phyloP scores from a whole-genome alignment of 2,113 vertebrate genomes.

The Typhlomys cinereus region DNA sequence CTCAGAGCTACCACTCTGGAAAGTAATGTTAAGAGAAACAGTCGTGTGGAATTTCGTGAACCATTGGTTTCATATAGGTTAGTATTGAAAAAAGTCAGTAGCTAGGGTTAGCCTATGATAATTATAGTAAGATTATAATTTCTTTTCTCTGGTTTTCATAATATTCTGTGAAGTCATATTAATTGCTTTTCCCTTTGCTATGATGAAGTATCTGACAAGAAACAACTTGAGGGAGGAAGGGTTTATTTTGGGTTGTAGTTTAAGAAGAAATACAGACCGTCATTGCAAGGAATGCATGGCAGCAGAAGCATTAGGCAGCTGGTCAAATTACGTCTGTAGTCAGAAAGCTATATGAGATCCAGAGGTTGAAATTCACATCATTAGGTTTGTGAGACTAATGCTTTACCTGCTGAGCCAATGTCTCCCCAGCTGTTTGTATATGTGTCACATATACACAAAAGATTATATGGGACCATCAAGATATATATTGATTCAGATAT shows the following conservation, averaged over 20 bases:
- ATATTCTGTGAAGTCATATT: not conserved
- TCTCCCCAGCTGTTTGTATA: too few species aligned
- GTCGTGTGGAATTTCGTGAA: constrained; percentile 91
- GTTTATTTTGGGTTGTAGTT: not conserved
- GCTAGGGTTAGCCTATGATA: not conserved
- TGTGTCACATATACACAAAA: too few species aligned
- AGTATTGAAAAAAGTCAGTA: constrained; percentile 16
- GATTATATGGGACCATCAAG: too few species aligned
- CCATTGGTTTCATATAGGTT: constrained; percentile 93
- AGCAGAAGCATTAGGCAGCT: not conserved
- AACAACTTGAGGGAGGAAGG: not conserved
- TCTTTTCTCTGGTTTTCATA: constrained; percentile 38
- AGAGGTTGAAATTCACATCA: too few species aligned
- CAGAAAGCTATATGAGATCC: too few species aligned
- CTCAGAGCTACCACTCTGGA: constrained; percentile 93
- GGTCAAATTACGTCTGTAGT: not conserved
- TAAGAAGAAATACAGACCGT: not conserved
- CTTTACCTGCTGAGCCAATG: too few species aligned
- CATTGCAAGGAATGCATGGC: not conserved
- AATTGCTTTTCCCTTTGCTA: not conserved
- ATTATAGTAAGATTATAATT: not conserved
- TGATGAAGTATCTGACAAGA: not conserved
- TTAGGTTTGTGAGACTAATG: too few species aligned
- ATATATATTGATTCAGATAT: too few species aligned
- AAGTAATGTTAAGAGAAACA: constrained; percentile 91